Conservation (phyloP, 92 coral and sea anemone genomes). For the Blastomussa wellsi region DNA sequence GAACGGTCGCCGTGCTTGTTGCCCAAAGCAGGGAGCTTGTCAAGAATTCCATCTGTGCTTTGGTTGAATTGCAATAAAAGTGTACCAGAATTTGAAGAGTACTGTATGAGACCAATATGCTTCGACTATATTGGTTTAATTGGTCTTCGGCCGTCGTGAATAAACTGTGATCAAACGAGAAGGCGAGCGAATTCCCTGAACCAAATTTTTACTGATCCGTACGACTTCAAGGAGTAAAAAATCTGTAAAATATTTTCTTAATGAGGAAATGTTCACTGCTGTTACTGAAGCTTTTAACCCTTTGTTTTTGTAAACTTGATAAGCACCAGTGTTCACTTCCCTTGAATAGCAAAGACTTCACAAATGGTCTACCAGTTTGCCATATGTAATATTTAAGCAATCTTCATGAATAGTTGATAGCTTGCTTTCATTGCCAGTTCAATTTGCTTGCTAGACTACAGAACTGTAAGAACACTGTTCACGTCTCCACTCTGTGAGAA, state of each 20-base stretch:
- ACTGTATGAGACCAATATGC: conserved; percentile 30
- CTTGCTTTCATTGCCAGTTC: conserved; percentile 34
- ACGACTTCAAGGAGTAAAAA: conserved; percentile 28
- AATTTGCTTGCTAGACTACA: conserved; percentile 13
- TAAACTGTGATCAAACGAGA: conserved; percentile 28
- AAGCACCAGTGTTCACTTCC: conserved; percentile 47
- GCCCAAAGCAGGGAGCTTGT: not conserved
- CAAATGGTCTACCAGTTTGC: conserved; percentile 63
- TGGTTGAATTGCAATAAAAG: conserved; percentile 15
- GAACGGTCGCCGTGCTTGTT: conserved; percentile 8
- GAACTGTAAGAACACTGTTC: conserved; percentile 9
- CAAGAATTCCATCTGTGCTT: conserved; percentile 25
- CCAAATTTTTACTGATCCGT: not conserved
- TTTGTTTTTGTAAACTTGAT: conserved; percentile 29
- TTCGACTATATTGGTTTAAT: conserved; percentile 25
- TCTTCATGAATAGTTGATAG: conserved; percentile 79
- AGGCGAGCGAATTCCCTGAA: not conserved
- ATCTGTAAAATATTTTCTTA: conserved; percentile 31
- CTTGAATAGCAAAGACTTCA: conserved; percentile 38
- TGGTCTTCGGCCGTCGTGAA: conserved; percentile 3
- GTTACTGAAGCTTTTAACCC: conserved; percentile 8
- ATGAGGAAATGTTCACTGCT: conserved; percentile 21
- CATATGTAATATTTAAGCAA: conserved; percentile 87
- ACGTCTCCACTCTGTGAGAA: not conserved
- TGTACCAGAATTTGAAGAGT: conserved; percentile 23